Evolutionary conservation across 1,140 invertebrate genomes (phyloP).

Genomic region (Yoshiicerus persimilis): DNA sequence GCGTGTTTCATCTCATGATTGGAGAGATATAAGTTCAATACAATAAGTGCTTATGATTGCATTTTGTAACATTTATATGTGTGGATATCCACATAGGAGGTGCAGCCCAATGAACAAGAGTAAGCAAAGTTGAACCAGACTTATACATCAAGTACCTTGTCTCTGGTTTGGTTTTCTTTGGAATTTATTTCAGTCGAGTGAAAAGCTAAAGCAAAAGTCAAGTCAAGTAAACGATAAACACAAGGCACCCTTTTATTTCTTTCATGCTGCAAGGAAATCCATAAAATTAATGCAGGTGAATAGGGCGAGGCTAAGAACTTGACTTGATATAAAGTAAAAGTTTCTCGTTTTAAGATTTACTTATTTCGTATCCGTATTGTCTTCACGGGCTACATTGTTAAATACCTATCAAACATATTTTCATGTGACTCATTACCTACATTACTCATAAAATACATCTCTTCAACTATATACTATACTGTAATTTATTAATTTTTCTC

Average conservation of each 20-base stretch:
- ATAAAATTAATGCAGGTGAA: conserved; percentile 11
- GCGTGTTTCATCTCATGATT: background rate
- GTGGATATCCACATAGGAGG: background rate
- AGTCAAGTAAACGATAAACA: background rate
- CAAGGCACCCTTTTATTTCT: conserved; percentile 6
- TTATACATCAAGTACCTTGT: background rate
- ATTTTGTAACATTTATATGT: background rate
- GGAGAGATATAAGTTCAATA: background rate
- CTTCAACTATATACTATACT: too few relatives aligned
- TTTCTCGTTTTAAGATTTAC: background rate
- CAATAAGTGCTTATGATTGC: background rate
- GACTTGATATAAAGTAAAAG: conserved; percentile 2
- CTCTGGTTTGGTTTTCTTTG: background rate
- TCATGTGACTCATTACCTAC: background rate
- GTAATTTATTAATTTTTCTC: too few relatives aligned
- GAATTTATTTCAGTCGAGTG: background rate
- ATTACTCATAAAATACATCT: background rate
- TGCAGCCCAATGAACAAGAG: background rate
- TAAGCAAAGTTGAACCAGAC: background rate
- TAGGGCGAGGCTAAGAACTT: conserved; percentile 8
- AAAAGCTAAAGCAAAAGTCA: background rate
- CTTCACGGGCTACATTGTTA: background rate
- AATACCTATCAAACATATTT: background rate
- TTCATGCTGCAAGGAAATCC: conserved; percentile 6
- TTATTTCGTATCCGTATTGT: background rate